These are phyloP conservation scores for Pardalotus punctatus DNA, from an alignment of 2,113 vertebrate species.

Conservation along the genomic window DNA sequence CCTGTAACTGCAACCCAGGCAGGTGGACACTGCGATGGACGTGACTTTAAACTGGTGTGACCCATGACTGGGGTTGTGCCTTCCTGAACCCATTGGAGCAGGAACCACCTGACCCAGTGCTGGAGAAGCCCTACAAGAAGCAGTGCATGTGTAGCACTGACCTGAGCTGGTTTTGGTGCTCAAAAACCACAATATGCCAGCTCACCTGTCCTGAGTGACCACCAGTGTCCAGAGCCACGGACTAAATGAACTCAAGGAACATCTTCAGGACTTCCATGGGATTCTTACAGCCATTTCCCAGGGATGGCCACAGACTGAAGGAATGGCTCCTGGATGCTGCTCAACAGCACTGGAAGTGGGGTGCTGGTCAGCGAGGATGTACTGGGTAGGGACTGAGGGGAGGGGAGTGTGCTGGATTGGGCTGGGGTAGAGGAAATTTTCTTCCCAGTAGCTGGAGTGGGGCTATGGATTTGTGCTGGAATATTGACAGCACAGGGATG, in stretches of 20 bases:
- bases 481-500: background rate
- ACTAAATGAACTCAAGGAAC: background rate
- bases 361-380: background rate
- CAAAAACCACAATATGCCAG: background rate
- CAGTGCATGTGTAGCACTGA: background rate
- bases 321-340: background rate
- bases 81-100: background rate
- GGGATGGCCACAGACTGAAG: no score
- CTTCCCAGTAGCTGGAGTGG: background rate
- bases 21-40: background rate
- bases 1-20: background rate
- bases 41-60: background rate
- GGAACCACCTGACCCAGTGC: background rate
- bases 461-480: background rate
- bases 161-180: background rate
- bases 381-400: background rate
- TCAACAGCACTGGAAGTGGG: background rate
- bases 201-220: background rate
- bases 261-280: background rate
- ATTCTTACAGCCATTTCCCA: background rate
- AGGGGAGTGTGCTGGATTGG: background rate
- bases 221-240: background rate
- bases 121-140: background rate
- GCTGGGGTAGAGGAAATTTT: background rate
- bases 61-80: background rate